Evolutionary conservation across 1,140 invertebrate species (phyloP), one percentile per base, ranked within the genome.

Genomic region (Patella vulgata): DNA sequence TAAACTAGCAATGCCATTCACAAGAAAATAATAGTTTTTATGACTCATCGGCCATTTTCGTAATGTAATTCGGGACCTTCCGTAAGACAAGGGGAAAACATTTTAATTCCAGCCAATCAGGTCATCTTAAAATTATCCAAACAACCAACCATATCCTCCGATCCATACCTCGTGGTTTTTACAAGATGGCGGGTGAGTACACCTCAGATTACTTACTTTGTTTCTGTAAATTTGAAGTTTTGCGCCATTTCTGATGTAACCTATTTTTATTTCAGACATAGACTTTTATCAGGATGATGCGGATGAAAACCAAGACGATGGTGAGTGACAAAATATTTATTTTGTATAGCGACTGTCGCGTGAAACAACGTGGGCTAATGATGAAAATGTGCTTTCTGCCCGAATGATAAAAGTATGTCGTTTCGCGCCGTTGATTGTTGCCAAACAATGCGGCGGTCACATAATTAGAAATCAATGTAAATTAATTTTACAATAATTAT

Each of bases 151-250:
- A 77, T 52, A 70, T 60, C 27, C 47, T 53, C 56, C 43, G 60
- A 80, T 65, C 66, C 62, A 79, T 68, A 77, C 71, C 74, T 75
- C 73, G 78, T 78, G 78, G 78, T 75, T 76, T 78, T 78, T 79
- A 74, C 80, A 82, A 81, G 70, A 82, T 82, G 80, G 80, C 80
- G 80, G 80, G 80, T 82, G 78, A 81, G 80, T 76, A 73, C 73
- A 75, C 73, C 74, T 80, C 76, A 78, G 72, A 77, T 79, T 72
- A 71, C 65, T 71, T 70, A 70, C 61, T 75, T 77, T 79, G 71
- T 76, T 75, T 66, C 64, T 70, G 66, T 60, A 66, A 70, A 70
- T 79, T 77, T 71, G 39, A 70, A 71, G 58, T 71, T 71, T 74
- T 72, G 63, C 66, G 67, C 64, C 64, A 66, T 73, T 55, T 68